These are phyloP conservation scores for Ailuropoda melanoleuca DNA, from an alignment of 2,113 vertebrate genomes.

Conservation along the genomic window DNA sequence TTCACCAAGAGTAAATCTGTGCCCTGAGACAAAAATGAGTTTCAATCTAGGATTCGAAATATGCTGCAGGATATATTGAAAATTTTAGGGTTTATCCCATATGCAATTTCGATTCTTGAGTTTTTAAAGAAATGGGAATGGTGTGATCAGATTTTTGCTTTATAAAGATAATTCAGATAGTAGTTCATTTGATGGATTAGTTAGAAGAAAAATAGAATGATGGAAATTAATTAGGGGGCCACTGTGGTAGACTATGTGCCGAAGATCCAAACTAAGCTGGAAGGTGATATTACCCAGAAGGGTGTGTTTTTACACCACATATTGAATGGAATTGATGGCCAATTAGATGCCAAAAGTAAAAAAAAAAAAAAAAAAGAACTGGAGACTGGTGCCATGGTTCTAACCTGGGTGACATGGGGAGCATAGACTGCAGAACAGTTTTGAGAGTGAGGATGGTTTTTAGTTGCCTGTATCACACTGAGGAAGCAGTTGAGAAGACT, in stretches of 20 bases:
- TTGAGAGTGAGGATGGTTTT: neutral
- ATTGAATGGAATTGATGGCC: neutral
- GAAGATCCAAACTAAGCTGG: neutral
- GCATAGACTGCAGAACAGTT: neutral
- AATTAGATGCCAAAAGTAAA: neutral
- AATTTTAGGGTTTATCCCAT: neutral
- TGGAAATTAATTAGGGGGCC: neutral
- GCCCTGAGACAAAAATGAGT: neutral
- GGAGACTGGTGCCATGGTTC: neutral
- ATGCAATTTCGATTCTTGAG: neutral
- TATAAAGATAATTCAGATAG: neutral
- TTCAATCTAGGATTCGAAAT: neutral
- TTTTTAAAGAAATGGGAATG: neutral
- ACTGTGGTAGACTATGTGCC: neutral
- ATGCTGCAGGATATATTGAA: neutral
- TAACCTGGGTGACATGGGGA: neutral
- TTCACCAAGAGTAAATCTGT: neutral
- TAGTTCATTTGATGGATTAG: neutral
- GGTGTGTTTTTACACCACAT: neutral
- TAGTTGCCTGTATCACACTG: neutral
- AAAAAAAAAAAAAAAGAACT: neutral
- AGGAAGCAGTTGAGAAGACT: neutral
- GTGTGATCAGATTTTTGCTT: constrained; percentile 8
- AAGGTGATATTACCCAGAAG: neutral
- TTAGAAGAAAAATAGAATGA: neutral